Percentiles rank a stretch among this genome's conserved stretches.
phyloP scores from a whole-genome alignment of 1,140 invertebrate genomes.

The Stegodyphus mimosarum region DNA sequence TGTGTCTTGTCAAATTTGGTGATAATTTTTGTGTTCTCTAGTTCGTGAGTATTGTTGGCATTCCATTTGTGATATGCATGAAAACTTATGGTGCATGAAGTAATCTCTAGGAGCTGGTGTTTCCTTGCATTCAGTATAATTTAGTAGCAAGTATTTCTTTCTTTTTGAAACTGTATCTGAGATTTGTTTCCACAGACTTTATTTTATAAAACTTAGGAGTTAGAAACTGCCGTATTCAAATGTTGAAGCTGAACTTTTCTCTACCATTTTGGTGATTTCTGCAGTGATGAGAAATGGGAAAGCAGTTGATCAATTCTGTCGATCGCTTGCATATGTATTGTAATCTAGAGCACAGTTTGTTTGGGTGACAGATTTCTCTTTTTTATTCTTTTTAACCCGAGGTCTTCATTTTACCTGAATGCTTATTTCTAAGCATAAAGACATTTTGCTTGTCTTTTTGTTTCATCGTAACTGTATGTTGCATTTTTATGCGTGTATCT shows the following conservation, averaged over 20 bases:
- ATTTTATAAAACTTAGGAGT: not conserved
- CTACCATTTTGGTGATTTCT: not conserved
- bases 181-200: not conserved
- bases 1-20: not conserved
- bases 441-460: no score
- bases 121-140: not conserved
- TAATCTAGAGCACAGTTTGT: no score
- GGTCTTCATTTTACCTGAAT: no score
- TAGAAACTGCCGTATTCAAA: not conserved
- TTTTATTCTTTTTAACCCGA: no score
- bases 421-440: no score
- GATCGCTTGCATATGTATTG: no score
- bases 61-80: not conserved
- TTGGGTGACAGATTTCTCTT: no score
- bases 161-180: not conserved
- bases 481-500: no score
- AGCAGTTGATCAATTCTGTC: no score
- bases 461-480: no score
- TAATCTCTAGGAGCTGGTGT: not conserved
- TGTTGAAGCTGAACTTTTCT: not conserved
- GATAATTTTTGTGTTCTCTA: not conserved
- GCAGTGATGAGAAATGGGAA: not conserved
- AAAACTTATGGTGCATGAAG: not conserved
- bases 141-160: not conserved
- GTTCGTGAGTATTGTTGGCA: not conserved